These are phyloP conservation scores for Pterocles burchelli DNA, from an alignment of 2,113 vertebrate species.

Conservation along the genomic window DNA sequence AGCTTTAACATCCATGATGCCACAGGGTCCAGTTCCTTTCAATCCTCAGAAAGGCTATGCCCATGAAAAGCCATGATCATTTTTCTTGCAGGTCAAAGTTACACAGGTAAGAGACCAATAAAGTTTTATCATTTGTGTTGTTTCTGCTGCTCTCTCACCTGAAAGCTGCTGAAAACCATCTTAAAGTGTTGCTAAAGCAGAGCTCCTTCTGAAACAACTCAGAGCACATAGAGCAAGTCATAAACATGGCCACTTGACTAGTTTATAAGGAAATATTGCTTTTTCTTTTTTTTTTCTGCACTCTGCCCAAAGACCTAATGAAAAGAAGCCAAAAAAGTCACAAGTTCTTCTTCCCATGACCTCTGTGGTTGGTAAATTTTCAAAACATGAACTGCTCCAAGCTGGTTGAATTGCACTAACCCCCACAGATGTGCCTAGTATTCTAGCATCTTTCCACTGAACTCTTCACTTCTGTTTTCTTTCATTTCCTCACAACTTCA, in stretches of 20 bases:
- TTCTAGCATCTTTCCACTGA: neutral
- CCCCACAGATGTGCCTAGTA: neutral
- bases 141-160: neutral
- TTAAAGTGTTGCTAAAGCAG: neutral
- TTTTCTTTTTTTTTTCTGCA: neutral
- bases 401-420: neutral
- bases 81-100: neutral
- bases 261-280: neutral
- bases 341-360: neutral
- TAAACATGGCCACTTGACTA: neutral
- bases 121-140: neutral
- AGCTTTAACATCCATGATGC: neutral
- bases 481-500: neutral
- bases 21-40: neutral
- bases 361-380: fast-evolving
- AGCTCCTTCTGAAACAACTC: neutral
- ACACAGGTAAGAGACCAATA: neutral
- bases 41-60: neutral
- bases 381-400: neutral
- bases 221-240: neutral
- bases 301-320: neutral
- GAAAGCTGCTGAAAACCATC: neutral
- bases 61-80: neutral
- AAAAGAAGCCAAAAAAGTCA: neutral
- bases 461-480: neutral